Base-by-base conservation (phyloP, 2,113 vertebrate species). In the Neotragus pygmaeus region DNA sequence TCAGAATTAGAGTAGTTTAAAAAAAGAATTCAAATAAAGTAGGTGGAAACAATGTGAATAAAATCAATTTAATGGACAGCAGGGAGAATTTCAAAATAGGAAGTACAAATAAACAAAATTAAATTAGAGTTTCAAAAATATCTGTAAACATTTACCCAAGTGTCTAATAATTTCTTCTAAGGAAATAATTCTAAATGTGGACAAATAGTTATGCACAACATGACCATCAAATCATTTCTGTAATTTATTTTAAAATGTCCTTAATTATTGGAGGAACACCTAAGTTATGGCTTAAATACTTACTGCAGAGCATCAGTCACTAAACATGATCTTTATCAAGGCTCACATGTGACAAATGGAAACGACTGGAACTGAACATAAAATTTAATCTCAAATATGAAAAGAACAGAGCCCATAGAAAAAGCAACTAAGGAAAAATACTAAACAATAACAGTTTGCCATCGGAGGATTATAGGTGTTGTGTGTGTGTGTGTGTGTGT, bases 81-180 rank as follows among this genome's bases (percentile, higher is more conserved):
- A 86, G 27, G 51, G 88, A 88, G 27, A 62, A 57, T 49, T 82
- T 93, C 47, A 88, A 90, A 94, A 88, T 21, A 75, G 80, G 70
- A 73, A 81, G 7, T 33, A 60, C 7, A 78, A 70, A 53, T 75
- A 83, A 83, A 49, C 27, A 93, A 91, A 84, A 91, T 73, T 47
- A 90, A 87, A 64, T 23, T 58, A 91, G 15, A 36, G 51, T 62
- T 92, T 75, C 58, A 90, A 57, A 95, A 87, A 62, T 10, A 36
- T 51, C 36, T 82, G 87, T 36, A 53, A 7, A 57, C 25, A 43
- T 84, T 84, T 27, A 90, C 15, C 13, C 17, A 80, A 57, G 7
- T 19, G 6, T 55, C 57, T 90, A 77, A 86, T 70, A 83, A 84
- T 55, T 23, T 43, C 17, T 47, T 17, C 64, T 80, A 93, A 45